Base-by-base conservation (phyloP, 2,113 vertebrate genomes). In the Setophaga coronata region DNA sequence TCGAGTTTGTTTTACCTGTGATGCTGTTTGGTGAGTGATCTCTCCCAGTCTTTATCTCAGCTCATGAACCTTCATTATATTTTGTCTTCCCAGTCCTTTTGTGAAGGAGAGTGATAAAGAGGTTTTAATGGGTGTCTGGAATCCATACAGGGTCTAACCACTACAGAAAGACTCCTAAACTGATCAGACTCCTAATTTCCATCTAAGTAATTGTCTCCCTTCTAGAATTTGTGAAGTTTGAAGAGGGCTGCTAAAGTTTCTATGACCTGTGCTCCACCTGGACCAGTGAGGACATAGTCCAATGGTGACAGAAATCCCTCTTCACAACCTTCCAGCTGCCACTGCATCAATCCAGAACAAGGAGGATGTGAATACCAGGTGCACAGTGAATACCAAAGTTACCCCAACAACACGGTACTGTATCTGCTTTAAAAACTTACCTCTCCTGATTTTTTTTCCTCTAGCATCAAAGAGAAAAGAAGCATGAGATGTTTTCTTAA, bases 251-350 rank as follows among this genome's bases (percentile, higher is more conserved):
- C 14, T 45, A 42, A 74, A 94, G 29, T 4, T 36, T 4, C 23
- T 91, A n/a, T 45, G 43, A 34, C 10, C 11, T 43, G 12, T 61
- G 31, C 10, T 76, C 23, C 15, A 34, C 18, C 33, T 40, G 16
- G 16, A n/a, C 14, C 14, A 42, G 9, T 0, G 1, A 67, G 9
- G 11, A 38, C 10, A 64, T 33, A 5, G 14, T 28, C 7, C 8
- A n/a, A 3, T 6, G 82, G 29, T 16, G n/a, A 28, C 20, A 71
- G 23, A 87, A 76, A 69, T 29, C 26, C 21, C 5, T 45, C 21
- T 28, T 76, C 25, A 26, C 14, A 26, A 13, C 5, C 64, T 81
- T 40, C 24, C 64, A 33, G 26, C 23, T 54, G 25, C 31, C 6
- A 38, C 8, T 61, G 6, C 26, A 21, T 34, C 69, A 64, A 4